phyloP scores from a whole-genome alignment of 2,888 invertebrate species.

The Margaritifera margaritifera region DNA sequence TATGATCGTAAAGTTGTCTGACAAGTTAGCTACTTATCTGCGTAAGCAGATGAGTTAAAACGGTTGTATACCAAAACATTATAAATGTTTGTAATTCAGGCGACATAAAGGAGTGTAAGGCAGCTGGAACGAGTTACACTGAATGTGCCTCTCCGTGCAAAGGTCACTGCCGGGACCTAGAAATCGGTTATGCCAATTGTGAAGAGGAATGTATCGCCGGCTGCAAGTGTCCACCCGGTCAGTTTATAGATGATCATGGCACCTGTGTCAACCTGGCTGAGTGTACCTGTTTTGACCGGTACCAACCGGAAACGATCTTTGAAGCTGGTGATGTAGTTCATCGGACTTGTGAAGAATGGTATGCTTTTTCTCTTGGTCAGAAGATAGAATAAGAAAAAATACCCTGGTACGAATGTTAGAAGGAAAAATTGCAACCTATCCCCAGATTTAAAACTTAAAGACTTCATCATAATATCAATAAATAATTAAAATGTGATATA shows the following conservation, averaged over 20 bases:
- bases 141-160: slow-evolving; percentile 31
- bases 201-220: slow-evolving; percentile 32
- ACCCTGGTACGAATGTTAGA: too few relatives aligned
- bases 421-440: too few relatives aligned
- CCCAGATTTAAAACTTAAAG: too few relatives aligned
- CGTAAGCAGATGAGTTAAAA: too few relatives aligned
- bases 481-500: too few relatives aligned
- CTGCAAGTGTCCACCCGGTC: slow-evolving; percentile 26
- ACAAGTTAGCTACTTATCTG: background rate
- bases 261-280: slow-evolving; percentile 21
- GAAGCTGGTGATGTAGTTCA: slow-evolving; percentile 18
- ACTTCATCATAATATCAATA: too few relatives aligned
- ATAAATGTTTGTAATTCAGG: background rate
- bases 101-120: background rate
- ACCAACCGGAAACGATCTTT: slow-evolving; percentile 25
- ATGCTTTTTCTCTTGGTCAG: too few relatives aligned
- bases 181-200: slow-evolving; percentile 19
- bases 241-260: slow-evolving; percentile 26
- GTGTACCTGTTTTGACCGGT: slow-evolving; percentile 32
- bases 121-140: slow-evolving; percentile 16
- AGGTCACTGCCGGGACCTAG: slow-evolving; percentile 31
- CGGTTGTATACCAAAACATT: too few relatives aligned
- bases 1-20: background rate
- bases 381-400: too few relatives aligned
- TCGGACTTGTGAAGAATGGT: slow-evolving; percentile 33